These are phyloP conservation scores for Labia minor DNA, from an alignment of 2,888 invertebrate species.

Conservation along the genomic window DNA sequence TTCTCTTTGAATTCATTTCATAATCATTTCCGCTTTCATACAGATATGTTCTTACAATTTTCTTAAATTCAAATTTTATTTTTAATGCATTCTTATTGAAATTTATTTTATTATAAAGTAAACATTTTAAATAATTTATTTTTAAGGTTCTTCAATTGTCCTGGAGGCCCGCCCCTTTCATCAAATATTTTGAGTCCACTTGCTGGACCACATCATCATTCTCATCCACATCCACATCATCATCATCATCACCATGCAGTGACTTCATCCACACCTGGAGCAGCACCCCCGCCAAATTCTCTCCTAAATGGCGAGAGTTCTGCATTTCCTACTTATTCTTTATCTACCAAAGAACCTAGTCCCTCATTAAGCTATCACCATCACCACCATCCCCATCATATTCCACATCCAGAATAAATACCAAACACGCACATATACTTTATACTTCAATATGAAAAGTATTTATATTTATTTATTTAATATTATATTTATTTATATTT, in stretches of 20 bases:
- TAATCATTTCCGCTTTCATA: too few species aligned
- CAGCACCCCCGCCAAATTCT: not conserved
- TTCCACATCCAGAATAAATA: not conserved
- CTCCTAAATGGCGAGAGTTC: not conserved
- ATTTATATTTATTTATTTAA: too few species aligned
- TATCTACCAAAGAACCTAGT: not conserved
- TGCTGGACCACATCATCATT: not conserved
- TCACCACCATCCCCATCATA: not conserved
- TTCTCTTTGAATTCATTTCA: too few species aligned
- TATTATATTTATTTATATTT: too few species aligned
- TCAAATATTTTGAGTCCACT: not conserved
- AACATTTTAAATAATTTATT: too few species aligned
- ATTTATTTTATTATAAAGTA: too few species aligned
- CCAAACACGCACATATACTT: too few species aligned
- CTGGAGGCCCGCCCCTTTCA: constrained; percentile 36
- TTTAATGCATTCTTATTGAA: too few species aligned
- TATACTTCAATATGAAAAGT: too few species aligned
- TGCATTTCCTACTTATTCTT: not conserved
- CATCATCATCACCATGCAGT: constrained; percentile 13
- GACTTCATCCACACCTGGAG: not conserved
- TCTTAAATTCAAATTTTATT: too few species aligned
- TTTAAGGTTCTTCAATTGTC: constrained; percentile 49
- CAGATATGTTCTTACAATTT: constrained; percentile 16
- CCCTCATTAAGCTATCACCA: not conserved
- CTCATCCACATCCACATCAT: constrained; percentile 16